A percentile compares a stretch with the other conserved stretches of the same genome.
Conservation (phyloP, 2,888 invertebrate species). For the Tetragonula carbonaria region DNA sequence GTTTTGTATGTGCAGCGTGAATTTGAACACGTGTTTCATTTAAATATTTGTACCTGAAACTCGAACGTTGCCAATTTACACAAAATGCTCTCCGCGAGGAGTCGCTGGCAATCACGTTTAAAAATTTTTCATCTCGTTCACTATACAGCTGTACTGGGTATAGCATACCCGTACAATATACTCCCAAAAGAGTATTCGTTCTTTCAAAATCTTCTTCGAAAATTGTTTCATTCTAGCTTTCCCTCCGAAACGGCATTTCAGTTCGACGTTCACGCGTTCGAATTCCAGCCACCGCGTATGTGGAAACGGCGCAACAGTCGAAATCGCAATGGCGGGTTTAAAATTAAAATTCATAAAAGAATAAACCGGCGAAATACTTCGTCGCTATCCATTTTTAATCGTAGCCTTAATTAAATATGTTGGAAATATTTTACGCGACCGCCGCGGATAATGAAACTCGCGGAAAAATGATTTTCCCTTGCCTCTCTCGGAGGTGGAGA, state of each 20-base stretch:
- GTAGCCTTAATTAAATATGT: constrained; percentile 41
- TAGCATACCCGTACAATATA: too few relatives aligned
- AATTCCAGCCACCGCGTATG: background rate
- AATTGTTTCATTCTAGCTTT: too few relatives aligned
- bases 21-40: constrained; percentile 77
- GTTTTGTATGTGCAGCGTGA: constrained; percentile 75
- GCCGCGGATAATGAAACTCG: background rate
- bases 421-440: constrained; percentile 12
- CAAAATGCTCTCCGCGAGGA: constrained; percentile 30
- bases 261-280: background rate
- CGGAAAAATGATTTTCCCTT: background rate
- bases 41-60: constrained; percentile 74
- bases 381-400: constrained; percentile 31
- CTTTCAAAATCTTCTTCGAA: background rate
- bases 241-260: too few relatives aligned
- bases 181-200: background rate
- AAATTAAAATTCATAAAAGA: constrained; percentile 33
- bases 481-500: too few relatives aligned
- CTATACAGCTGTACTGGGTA: too few relatives aligned
- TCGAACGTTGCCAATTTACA: constrained; percentile 65
- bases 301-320: background rate
- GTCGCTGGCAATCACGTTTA: constrained; percentile 13
- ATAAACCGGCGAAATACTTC: background rate
- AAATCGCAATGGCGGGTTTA: background rate
- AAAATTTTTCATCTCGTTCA: constrained; percentile 35